Base-by-base conservation (phyloP, 2,888 invertebrate genomes). In the Agonopterix heracliana region DNA sequence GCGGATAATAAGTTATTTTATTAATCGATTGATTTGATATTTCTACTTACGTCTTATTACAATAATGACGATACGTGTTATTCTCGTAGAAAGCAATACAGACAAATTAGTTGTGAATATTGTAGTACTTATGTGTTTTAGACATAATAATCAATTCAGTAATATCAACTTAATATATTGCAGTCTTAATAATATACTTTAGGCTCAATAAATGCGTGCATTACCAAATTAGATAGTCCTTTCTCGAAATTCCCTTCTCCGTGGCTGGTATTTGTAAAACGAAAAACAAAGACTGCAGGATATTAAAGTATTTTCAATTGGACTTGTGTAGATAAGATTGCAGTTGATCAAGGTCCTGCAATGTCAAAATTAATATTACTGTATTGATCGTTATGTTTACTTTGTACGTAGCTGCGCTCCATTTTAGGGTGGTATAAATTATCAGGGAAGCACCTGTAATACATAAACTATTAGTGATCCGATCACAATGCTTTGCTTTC, bases 11-110 rank as follows among this genome's bases (percentile, higher is more conserved):
- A 26, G 26, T 26, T 26, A 26, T 26, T 26, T 26, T 26, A 26
- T 26, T 26, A 26, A 26, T 26, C 26, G 5, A 26, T 26, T 26
- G 7, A 26, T 26, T 26, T 26, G 26, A 26, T 26, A 26, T 26
- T 26, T 26, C 26, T 26, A 26, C 26, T 26, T 5, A 26, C 26
- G 26, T 26, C 26, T 26, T 26, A 26, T 26, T 26, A 26, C 26
- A 26, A 26, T 26, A 26, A 26, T 5, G 5, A 26, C 26, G 26
- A 26, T 62, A 62, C 74, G 72, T 73, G 65, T 41, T 53, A 68
- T 69, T 74, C 71, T 68, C 66, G 41, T 50, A 53, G 45, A 51
- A 66, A 74, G 74, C 76, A 74, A 76, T 74, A 74, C 52, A 48
- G 42, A 46, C 34, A 48, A 41, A 54, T 52, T 72, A 67, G 63